phyloP scores from a whole-genome alignment of 2,113 vertebrate genomes.

The Marcusenius ussheri region DNA sequence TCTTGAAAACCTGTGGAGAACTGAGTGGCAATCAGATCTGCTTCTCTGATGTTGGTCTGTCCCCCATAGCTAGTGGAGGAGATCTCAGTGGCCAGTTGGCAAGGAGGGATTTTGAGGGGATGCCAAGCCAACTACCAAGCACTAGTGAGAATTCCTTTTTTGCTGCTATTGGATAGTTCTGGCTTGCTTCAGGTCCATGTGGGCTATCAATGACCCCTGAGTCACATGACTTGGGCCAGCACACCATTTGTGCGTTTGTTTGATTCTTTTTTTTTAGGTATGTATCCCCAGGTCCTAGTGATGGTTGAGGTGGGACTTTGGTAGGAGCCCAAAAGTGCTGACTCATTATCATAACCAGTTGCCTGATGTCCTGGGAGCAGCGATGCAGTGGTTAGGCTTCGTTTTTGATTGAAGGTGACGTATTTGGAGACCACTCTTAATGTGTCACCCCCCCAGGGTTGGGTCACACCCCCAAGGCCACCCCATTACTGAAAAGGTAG shows the following conservation, averaged over 20 bases:
- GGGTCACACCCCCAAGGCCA: not conserved
- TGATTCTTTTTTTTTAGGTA: not conserved
- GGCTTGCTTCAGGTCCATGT: not conserved
- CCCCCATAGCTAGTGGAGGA: not conserved
- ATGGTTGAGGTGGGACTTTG: not conserved
- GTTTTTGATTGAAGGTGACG: not conserved
- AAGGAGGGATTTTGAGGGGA: not conserved
- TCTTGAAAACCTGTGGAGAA: not conserved
- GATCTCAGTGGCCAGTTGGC: not conserved
- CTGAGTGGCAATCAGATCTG: not conserved
- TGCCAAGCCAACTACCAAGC: not conserved
- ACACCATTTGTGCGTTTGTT: not conserved
- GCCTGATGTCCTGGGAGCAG: not conserved
- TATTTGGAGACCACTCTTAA: not conserved
- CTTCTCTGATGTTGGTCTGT: not conserved
- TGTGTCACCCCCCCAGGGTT: not conserved
- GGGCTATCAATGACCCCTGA: not conserved
- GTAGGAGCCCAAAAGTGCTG: not conserved
- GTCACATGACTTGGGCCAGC: not conserved
- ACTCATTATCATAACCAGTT: not conserved
- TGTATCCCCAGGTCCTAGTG: not conserved
- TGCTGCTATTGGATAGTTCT: not conserved
- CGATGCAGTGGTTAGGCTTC: not conserved
- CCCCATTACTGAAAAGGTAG: not conserved
- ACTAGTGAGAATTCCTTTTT: not conserved